Conservation (phyloP, 2,113 vertebrate species). For the Hemichromis elongatus region DNA sequence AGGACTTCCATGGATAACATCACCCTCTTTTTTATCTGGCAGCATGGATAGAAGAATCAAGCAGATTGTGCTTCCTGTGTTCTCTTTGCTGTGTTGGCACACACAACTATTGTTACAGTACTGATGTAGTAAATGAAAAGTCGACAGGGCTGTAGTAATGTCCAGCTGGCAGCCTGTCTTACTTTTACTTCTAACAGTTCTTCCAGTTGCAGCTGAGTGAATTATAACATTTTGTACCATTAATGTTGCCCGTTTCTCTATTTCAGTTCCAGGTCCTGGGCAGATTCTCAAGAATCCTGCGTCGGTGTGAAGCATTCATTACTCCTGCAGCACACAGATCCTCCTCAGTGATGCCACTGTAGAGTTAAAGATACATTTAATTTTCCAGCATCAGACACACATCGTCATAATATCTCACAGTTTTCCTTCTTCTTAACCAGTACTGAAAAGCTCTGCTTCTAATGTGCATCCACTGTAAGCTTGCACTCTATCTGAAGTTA, state of each 20-base stretch:
- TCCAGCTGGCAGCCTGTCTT: neutral
- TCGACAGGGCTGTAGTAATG: neutral
- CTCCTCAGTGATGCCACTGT: constrained; percentile 76
- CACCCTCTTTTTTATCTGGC: neutral
- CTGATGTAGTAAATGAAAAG: constrained; percentile 8
- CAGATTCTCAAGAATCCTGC: constrained; percentile 65
- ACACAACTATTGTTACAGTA: neutral
- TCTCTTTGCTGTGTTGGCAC: neutral
- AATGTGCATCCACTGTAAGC: neutral
- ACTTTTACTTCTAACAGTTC: neutral
- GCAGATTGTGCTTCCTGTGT: neutral
- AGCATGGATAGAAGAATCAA: neutral
- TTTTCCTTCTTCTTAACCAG: neutral
- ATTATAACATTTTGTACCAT: neutral
- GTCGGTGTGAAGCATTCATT: constrained; percentile 60
- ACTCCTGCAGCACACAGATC: constrained; percentile 64
- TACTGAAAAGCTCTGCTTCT: neutral
- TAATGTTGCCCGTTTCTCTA: neutral
- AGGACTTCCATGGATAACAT: constrained; percentile 1
- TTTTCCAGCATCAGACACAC: neutral
- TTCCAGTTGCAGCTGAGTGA: constrained; percentile 21
- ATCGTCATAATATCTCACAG: fast-evolving
- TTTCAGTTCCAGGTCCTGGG: constrained; percentile 72
- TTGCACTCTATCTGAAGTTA: neutral
- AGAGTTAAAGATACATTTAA: neutral